These are phyloP conservation scores for Bos taurus DNA, from an alignment of 2,113 vertebrate genomes.

Conservation along the genomic window ARS-UCD2.0 NC_037341.1:11527001-11527500, in stretches of 20 bases:
- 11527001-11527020: too few relatives aligned
- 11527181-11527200: neutral
- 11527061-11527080: too few relatives aligned
- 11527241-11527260: neutral
- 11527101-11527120: neutral
- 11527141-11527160: neutral
- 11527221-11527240: neutral
- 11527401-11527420: neutral
- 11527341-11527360: neutral
- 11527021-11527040: too few relatives aligned
- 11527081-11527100: neutral
- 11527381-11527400: neutral
- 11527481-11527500: neutral
- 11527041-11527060: too few relatives aligned
- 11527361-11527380: neutral
- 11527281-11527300: neutral
- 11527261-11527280: neutral
- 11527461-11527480: neutral
- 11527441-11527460: neutral
- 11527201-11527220: neutral
- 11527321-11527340: neutral
- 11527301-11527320: neutral
- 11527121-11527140: neutral
- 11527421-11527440: neutral
- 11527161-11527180: neutral